These are phyloP conservation scores for Thomomys bottae DNA, from an alignment of 2,113 vertebrate genomes.

Conservation along the genomic window DNA sequence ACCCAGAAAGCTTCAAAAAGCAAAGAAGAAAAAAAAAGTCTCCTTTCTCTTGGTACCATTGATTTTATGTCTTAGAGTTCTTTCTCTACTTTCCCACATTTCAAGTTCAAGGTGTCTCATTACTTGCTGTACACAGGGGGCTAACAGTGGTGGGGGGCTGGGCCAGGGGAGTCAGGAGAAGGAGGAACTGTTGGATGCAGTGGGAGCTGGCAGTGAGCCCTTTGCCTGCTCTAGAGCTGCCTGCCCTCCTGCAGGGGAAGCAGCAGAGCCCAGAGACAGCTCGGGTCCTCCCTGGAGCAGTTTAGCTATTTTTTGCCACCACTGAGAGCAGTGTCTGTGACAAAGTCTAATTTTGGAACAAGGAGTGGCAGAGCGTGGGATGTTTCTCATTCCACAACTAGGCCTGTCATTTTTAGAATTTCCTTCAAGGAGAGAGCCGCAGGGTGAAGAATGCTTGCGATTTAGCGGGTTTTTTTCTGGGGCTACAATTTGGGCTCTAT, in stretches of 20 bases:
- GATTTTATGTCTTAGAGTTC: neutral
- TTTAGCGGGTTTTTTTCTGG: neutral
- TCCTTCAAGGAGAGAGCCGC: neutral
- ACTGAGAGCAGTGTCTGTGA: slow-evolving; percentile 55
- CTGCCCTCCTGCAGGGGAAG: neutral
- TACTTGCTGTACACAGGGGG: too few species aligned
- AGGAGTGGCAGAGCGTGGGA: slow-evolving; percentile 61
- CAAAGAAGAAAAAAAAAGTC: neutral
- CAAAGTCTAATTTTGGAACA: slow-evolving; percentile 71
- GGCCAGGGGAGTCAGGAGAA: neutral
- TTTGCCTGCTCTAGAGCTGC: neutral
- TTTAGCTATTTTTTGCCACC: slow-evolving; percentile 64
- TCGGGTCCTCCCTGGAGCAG: neutral
- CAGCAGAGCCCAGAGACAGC: neutral
- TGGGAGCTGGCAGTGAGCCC: too few species aligned
- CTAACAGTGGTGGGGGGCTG: rapidly evolving
- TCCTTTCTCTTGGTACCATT: neutral
- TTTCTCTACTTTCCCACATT: too few species aligned
- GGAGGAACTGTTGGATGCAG: neutral
- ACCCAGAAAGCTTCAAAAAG: neutral
- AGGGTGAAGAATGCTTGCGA: neutral
- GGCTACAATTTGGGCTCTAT: rapidly evolving
- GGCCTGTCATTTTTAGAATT: slow-evolving; percentile 51
- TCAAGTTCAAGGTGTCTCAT: rapidly evolving
- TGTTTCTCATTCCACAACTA: slow-evolving; percentile 35